phyloP scores from a whole-genome alignment of 2,797 vertebrate species.

The Hemibagrus guttatus region DNA sequence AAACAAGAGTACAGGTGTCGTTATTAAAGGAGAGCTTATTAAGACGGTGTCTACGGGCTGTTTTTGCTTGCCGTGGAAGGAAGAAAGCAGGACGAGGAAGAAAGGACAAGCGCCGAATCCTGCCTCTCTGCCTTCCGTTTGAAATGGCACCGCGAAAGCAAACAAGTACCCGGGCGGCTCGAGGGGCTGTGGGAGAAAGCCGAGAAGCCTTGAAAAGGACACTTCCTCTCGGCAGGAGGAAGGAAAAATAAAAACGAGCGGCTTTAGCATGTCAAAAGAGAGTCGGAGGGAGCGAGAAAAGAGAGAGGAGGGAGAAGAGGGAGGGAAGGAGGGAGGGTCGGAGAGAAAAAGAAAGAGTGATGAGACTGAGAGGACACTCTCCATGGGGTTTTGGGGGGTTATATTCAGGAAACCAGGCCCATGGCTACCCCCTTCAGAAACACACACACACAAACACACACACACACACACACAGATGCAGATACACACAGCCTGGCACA shows the following conservation, averaged over 20 bases:
- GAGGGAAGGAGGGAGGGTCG: conserved; percentile 61
- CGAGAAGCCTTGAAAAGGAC: conserved; percentile 79
- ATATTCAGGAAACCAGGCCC: conserved; percentile 76
- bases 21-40: no score
- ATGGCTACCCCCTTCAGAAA: conserved; percentile 59
- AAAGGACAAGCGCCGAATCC: conserved; percentile 68
- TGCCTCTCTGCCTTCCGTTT: conserved; percentile 79
- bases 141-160: conserved; percentile 79
- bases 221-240: conserved; percentile 84
- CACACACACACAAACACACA: conserved; percentile 24
- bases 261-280: conserved; percentile 83
- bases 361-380: conserved; percentile 71
- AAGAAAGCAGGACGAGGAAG: conserved; percentile 64
- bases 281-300: conserved; percentile 63
- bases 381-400: conserved; percentile 62
- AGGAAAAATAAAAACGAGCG: conserved; percentile 81
- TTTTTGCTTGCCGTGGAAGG: no score
- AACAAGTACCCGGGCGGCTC: conserved; percentile 73
- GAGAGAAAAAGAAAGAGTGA: conserved; percentile 57
- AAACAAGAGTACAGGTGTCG: not conserved
- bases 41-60: not conserved
- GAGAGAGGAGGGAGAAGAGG: conserved; percentile 55
- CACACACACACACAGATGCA: conserved; percentile 40
- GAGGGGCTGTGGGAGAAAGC: conserved; percentile 72
- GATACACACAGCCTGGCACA: conserved; percentile 51